A percentile compares a stretch with the other conserved stretches of the same genome.
Conservation (phyloP, 2,888 invertebrate genomes). For the Brenthis hecate region DNA sequence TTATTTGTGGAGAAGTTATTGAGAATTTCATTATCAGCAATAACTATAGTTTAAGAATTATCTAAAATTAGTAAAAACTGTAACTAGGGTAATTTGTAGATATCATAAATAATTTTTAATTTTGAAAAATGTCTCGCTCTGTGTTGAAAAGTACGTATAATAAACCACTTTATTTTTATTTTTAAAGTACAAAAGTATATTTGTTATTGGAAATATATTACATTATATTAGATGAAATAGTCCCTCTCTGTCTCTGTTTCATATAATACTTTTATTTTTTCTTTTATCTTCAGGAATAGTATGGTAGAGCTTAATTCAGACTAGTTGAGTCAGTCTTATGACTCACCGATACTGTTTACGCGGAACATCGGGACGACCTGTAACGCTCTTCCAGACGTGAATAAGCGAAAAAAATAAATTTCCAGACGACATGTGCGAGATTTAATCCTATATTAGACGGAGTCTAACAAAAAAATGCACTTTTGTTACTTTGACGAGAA, state of each 20-base stretch:
- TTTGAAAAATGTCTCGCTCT: no score
- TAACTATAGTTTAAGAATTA: no score
- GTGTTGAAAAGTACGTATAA: no score
- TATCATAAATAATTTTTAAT: no score
- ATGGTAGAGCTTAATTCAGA: conserved; percentile 51
- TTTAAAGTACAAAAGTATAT: no score
- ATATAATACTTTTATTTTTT: conserved; percentile 18
- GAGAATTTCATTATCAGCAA: no score
- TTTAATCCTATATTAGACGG: conserved; percentile 36
- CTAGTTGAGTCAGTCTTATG: conserved; percentile 49
- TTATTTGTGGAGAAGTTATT: no score
- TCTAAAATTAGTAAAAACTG: no score
- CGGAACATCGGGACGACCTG: conserved; percentile 44
- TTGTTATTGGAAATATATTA: no score
- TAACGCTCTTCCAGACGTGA: conserved; percentile 46
- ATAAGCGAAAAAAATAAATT: conserved; percentile 45
- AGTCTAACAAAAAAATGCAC: conserved; percentile 18
- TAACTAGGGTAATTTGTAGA: no score
- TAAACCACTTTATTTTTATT: no score
- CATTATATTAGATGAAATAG: no score
- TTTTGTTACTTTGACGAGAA: conserved; percentile 10
- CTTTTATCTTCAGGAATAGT: conserved; percentile 39
- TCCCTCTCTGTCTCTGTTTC: not conserved
- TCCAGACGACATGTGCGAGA: conserved; percentile 42
- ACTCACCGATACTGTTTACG: conserved; percentile 45